A percentile compares a stretch with the other conserved stretches of the same genome.
Conservation (phyloP, 2,113 vertebrate species). For the Trinectes maculatus region DNA sequence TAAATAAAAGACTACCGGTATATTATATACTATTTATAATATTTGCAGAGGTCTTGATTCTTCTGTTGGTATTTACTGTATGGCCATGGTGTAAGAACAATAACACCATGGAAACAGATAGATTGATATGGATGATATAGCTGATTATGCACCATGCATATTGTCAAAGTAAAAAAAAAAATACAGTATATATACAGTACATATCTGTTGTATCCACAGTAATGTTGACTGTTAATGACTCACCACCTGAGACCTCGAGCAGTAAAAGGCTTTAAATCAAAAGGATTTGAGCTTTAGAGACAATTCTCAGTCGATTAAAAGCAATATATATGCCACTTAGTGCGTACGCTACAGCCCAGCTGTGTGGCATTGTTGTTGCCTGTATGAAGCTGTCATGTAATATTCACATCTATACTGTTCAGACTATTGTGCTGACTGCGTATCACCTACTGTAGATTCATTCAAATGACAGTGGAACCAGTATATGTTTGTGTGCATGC, state of each 20-base stretch:
- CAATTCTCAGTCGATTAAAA: slow-evolving; percentile 76
- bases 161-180: slow-evolving; percentile 28
- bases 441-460: slow-evolving; percentile 50
- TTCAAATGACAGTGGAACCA: slow-evolving; percentile 7
- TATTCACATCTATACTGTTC: slow-evolving; percentile 65
- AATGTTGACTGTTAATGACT: slow-evolving; percentile 50
- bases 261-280: slow-evolving; percentile 66
- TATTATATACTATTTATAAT: too few relatives aligned
- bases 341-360: slow-evolving; percentile 71
- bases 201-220: slow-evolving; percentile 50
- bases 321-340: slow-evolving; percentile 75
- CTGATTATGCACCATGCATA: background rate
- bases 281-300: slow-evolving; percentile 53
- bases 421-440: slow-evolving; percentile 38
- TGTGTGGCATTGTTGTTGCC: slow-evolving; percentile 65
- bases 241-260: slow-evolving; percentile 68
- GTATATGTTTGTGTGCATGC: background rate
- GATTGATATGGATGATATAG: too few relatives aligned
- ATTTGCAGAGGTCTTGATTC: too few relatives aligned
- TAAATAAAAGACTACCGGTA: too few relatives aligned
- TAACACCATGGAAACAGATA: too few relatives aligned
- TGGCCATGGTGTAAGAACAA: too few relatives aligned
- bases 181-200: slow-evolving; percentile 68
- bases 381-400: slow-evolving; percentile 56
- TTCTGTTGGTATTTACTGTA: too few relatives aligned